phyloP scores from a whole-genome alignment of 2,113 vertebrate species.

The Hippocampus zosterae region DNA sequence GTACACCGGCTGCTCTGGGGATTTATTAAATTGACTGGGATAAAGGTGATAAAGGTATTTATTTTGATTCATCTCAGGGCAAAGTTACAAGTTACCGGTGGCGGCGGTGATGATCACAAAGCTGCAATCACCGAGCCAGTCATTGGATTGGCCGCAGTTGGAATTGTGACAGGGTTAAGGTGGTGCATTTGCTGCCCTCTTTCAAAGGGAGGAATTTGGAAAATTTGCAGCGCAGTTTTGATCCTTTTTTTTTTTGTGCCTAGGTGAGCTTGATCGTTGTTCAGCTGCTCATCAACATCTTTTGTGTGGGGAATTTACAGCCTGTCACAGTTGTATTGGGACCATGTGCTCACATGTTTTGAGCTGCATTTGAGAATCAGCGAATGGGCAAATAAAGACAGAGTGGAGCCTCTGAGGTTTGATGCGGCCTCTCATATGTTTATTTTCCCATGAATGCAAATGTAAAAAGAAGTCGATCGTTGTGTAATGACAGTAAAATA shows the following conservation, averaged over 20 bases:
- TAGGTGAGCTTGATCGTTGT: background rate
- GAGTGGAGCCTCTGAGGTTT: background rate
- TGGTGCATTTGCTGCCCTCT: background rate
- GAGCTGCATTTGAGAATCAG: background rate
- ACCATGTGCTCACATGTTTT: background rate
- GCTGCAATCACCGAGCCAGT: background rate
- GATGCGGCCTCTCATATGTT: background rate
- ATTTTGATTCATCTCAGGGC: background rate
- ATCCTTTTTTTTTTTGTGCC: constrained; percentile 5
- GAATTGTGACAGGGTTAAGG: background rate
- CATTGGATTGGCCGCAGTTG: background rate
- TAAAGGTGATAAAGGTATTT: constrained; percentile 51
- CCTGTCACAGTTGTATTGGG: background rate
- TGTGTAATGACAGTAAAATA: too few species aligned
- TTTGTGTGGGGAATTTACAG: background rate
- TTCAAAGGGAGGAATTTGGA: background rate
- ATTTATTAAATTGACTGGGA: constrained; percentile 25
- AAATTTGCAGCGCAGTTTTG: background rate
- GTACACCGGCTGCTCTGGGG: constrained; percentile 11
- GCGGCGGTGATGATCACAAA: background rate
- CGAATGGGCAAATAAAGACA: background rate
- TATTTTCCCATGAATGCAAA: background rate
- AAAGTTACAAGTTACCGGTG: background rate
- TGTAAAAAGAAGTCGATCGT: background rate
- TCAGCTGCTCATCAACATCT: background rate